phyloP scores from a whole-genome alignment of 2,797 vertebrate species.

The Cryptoprocta ferox region DNA sequence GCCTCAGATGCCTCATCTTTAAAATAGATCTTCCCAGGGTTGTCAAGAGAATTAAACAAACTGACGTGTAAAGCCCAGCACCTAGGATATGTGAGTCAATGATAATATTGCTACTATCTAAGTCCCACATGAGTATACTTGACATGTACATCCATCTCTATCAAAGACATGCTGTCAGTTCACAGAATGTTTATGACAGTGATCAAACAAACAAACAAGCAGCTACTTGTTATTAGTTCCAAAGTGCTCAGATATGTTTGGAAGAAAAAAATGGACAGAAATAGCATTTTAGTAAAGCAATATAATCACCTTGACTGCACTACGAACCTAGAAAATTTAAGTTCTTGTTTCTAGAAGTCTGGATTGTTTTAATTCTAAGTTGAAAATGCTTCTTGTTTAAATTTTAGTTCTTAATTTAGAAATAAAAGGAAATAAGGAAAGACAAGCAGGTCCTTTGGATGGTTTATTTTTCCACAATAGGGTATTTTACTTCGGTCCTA shows the following conservation, averaged over 20 bases:
- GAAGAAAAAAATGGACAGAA: neutral
- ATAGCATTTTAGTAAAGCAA: neutral
- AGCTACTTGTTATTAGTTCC: neutral
- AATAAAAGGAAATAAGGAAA: conserved; percentile 62
- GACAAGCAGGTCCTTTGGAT: conserved; percentile 13
- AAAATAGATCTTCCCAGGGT: neutral
- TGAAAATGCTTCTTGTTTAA: conserved; percentile 55
- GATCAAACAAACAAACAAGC: neutral
- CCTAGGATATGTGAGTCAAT: neutral
- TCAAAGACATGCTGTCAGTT: neutral
- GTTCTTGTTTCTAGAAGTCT: conserved; percentile 48
- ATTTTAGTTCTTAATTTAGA: conserved; percentile 60
- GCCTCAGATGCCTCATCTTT: neutral
- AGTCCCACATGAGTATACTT: neutral
- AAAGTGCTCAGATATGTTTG: neutral
- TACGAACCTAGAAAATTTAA: conserved; percentile 47
- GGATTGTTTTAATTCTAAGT: conserved; percentile 34
- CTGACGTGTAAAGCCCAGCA: neutral
- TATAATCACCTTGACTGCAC: conserved; percentile 1
- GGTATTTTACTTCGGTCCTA: conserved; percentile 41
- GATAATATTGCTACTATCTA: neutral
- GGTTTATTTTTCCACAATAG: conserved; percentile 67
- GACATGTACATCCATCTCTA: neutral
- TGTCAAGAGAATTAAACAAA: neutral
- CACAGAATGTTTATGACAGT: neutral